Base-by-base conservation (phyloP, 2,888 invertebrate genomes). In the Criorhina ranunculi region DNA sequence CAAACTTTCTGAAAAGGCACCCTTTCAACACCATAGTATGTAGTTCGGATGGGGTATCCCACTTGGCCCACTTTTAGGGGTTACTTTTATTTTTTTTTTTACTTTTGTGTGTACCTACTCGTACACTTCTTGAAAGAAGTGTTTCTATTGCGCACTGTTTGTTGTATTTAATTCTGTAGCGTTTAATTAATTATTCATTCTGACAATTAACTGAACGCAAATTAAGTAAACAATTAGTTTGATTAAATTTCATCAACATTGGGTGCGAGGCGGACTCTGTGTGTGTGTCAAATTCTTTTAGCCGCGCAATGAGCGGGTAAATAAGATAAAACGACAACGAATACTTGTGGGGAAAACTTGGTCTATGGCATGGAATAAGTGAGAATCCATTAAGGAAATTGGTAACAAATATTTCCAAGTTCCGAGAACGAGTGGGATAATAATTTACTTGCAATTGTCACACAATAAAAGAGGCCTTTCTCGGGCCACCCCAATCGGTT, bases 171-270 rank as follows among this genome's bases (percentile, higher is more conserved):
- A 55, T 67, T 70, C 8, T 55, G 29, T 55, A 64, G 49, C 64
- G 49, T 72, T 90, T 88, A 89, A 90, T 91, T 88, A 90, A 90
- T 90, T 90, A 91, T 89, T 88, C 89, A 90, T 90, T 89, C 88
- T 88, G 88, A 88, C 90, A 91, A 89, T 90, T 40, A 80, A 70
- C 73, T 79, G 46, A 79, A 88, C 88, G 90, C 89, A 90, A 91
- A 90, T 89, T 90, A 89, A 91, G 90, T 90, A 91, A 91, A 90
- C 90, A 90, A 90, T 90, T 90, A 91, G 90, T 91, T 91, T 90
- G 90, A 91, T 90, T 90, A 90, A 91, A 90, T 88, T 89, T 89
- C 62, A 19, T 62, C 44, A 80, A 59, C 55, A 11, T 37, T 31
- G 44, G 11, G 9, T 12, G 33, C 15, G 40, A 9, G 24, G 35